Conservation (phyloP, 1,140 invertebrate genomes). For the Melipona quadrifasciata region DNA sequence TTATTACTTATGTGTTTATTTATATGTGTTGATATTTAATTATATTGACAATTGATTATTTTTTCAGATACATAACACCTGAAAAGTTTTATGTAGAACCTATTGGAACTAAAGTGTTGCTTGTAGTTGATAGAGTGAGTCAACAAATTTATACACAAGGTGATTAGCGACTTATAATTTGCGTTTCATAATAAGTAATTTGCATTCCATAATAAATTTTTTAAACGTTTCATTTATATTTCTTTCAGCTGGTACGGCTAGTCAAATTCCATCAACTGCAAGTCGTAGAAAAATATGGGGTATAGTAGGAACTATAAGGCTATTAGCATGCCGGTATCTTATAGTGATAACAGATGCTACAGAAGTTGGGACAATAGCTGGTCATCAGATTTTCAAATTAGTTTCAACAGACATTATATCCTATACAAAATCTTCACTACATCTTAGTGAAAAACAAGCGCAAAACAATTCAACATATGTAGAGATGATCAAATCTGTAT, state of each 20-base stretch:
- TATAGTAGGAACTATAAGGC: slow-evolving; percentile 92
- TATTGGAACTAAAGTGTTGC: slow-evolving; percentile 83
- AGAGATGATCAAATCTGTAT: slow-evolving; percentile 89
- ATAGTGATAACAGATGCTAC: slow-evolving; percentile 94
- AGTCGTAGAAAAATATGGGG: slow-evolving; percentile 91
- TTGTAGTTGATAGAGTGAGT: slow-evolving; percentile 88
- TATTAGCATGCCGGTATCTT: slow-evolving; percentile 94
- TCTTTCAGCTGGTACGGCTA: slow-evolving; percentile 80
- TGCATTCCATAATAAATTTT: not conserved
- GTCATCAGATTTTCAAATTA: slow-evolving; percentile 93
- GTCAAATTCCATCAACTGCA: slow-evolving; percentile 85
- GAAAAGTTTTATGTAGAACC: slow-evolving; percentile 90
- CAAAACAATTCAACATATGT: slow-evolving; percentile 91
- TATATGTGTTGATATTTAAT: not conserved
- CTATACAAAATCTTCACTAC: slow-evolving; percentile 91
- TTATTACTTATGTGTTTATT: not conserved
- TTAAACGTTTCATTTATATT: slow-evolving; percentile 39
- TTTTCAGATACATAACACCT: slow-evolving; percentile 86
- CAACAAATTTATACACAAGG: slow-evolving; percentile 86
- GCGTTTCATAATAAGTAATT: not conserved
- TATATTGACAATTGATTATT: not conserved
- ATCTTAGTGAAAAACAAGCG: slow-evolving; percentile 91
- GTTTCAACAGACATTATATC: slow-evolving; percentile 92
- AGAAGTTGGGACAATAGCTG: slow-evolving; percentile 92
- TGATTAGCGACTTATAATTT: slow-evolving; percentile 71